These are phyloP conservation scores for Melanotaenia trifasciata DNA, from an alignment of 2,797 vertebrate genomes.

Conservation along the genomic window DNA sequence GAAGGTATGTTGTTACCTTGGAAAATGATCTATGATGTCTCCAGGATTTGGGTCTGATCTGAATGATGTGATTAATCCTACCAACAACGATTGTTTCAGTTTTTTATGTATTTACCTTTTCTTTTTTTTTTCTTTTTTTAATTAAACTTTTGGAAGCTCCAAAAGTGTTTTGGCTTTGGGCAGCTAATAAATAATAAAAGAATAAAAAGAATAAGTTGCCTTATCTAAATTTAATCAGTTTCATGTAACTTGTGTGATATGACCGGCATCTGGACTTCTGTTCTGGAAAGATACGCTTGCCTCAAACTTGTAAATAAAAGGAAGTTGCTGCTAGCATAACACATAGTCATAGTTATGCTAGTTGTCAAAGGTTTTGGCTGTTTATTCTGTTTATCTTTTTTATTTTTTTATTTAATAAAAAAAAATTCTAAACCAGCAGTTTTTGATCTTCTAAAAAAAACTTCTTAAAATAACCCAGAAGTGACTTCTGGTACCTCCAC, in stretches of 20 bases:
- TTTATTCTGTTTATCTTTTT: too few species aligned
- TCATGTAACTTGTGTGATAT: background rate
- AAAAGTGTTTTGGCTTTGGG: background rate
- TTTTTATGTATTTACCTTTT: too few species aligned
- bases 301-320: background rate
- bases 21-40: background rate
- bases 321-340: background rate
- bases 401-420: too few species aligned
- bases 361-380: too few species aligned
- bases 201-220: background rate
- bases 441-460: too few species aligned
- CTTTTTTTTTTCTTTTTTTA: too few species aligned
- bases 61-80: background rate
- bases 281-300: background rate
- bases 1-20: conserved; percentile 68
- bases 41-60: background rate
- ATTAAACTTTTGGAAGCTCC: background rate
- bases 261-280: background rate
- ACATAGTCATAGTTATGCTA: too few species aligned
- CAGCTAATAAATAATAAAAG: background rate
- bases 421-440: too few species aligned
- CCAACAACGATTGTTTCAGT: too few species aligned
- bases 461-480: too few species aligned
- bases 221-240: background rate
- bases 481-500: background rate